Evolutionary conservation across 2,888 invertebrate genomes (phyloP), one percentile per base, ranked within the genome.

Genomic region (Drosophila histrio): DNA sequence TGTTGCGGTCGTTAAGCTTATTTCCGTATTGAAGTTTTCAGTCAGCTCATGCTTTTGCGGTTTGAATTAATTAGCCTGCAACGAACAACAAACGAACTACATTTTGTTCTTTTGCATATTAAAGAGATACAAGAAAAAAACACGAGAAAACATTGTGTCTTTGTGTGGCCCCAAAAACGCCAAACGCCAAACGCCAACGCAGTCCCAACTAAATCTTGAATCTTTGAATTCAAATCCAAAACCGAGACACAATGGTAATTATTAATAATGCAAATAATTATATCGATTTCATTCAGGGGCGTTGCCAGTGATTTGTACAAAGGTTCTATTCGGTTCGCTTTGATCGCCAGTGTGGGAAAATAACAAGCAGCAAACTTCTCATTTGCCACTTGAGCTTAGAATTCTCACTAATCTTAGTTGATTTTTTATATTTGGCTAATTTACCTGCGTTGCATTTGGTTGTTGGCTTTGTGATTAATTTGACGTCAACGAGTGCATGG

Each of bases 231-330:
- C 26, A 43, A 63, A 26, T 64, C 61, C 22, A 58, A 69, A 59
- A 43, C 62, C 79, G 54, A 86, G 70, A 83, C 88, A 81, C 88
- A 82, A 87, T 86, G 81, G 81, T 83, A 88, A 88, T 83, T 83
- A 88, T 83, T 88, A 83, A 83, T 83, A 83, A 88, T 83, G 82
- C 82, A 83, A 83, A 83, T 83, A 83, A 83, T 83, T 83, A 83
- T 83, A 83, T 83, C 80, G 88, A 88, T 83, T 83, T 71, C 84
- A 79, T 79, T 88, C 78, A 77, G 81, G 88, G 82, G 82, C 82
- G 82, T 83, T 86, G 87, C 62, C 87, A 34, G 52, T 71, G 82
- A 78, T 62, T 78, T 76, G 64, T 78, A 74, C 59, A 52, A 78
- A 64, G 57, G 58, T 62, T 62, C 63, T 52, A 56, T 85, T 87